Evolutionary conservation across 2,888 invertebrate genomes (phyloP), one percentile per base, ranked within the genome.

Genomic region (Hermodice carunculata): DNA sequence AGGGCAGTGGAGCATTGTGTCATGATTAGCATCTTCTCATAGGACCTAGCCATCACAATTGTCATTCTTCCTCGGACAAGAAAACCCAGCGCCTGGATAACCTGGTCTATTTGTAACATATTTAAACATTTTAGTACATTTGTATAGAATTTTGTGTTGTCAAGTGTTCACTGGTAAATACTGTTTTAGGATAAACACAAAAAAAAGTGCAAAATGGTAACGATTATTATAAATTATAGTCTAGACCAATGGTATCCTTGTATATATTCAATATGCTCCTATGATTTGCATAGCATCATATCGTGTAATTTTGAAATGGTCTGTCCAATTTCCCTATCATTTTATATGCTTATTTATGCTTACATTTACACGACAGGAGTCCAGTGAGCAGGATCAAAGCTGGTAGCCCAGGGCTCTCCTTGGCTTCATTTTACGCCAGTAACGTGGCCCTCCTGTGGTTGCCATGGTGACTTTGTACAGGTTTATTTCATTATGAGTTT

Each of bases 101-200:
- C n/a, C n/a, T 19, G 57, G 57, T 57, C 57, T 57, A 46, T 57
- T 29, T 57, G 57, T 57, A 57, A 44, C 19, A 57, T 57, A 57
- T 57, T 57, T 57, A 43, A 57, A 24, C 57, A 44, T 57, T 57
- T 57, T 57, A 57, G 57, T 57, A 57, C 46, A 44, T 57, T 57
- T 57, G 57, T 57, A 57, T 57, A 57, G 57, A 44, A 57, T 57
- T n/a, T 57, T 57, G 57, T 57, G 57, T 57, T 57, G 57, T 57
- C 54, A 42, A 28, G 54, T 54, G 54, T 54, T 28, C 54, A 26
- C 40, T 54, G 54, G 54, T 54, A 40, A 54, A 54, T 42, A 42
- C 54, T 42, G 54, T 54, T 54, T 54, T 54, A 54, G 54, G 42
- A 54, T 19, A 42, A 29, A 54, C n/a, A 42, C 40, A 34, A 37